These are phyloP conservation scores for Drosophila mettleri DNA, from an alignment of 2,888 invertebrate genomes.

Conservation along the genomic window DNA sequence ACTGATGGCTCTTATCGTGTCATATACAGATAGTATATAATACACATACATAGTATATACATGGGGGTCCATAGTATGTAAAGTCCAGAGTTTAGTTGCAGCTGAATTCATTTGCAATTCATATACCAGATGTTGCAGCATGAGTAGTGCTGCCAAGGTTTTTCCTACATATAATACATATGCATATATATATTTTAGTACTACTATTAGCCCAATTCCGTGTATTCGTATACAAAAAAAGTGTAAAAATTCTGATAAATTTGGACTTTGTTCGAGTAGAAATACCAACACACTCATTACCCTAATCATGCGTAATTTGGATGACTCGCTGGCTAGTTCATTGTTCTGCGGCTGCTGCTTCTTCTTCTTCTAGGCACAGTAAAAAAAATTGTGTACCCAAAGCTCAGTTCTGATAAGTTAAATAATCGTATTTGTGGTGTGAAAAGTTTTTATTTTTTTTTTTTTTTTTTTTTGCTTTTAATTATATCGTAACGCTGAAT, in stretches of 20 bases:
- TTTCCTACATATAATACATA: background rate
- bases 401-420: slow-evolving; percentile 35
- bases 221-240: slow-evolving; percentile 18
- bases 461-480: background rate
- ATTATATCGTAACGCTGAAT: slow-evolving; percentile 31
- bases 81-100: slow-evolving; percentile 39
- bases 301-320: slow-evolving; percentile 35
- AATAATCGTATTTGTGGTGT: slow-evolving; percentile 35
- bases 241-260: slow-evolving; percentile 26
- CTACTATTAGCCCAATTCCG: slow-evolving; percentile 1
- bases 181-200: background rate
- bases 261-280: slow-evolving; percentile 36
- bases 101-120: slow-evolving; percentile 20
- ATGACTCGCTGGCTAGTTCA: slow-evolving; percentile 31
- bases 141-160: background rate
- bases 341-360: slow-evolving; percentile 5
- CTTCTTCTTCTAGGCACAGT: slow-evolving; percentile 4
- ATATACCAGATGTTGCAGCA: slow-evolving; percentile 10
- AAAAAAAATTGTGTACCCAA: slow-evolving; percentile 16
- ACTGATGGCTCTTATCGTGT: slow-evolving; percentile 40
- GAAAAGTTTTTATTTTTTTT: slow-evolving; percentile 6
- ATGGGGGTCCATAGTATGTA: slow-evolving; percentile 14
- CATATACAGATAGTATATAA: slow-evolving; percentile 4
- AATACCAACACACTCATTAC: slow-evolving; percentile 10
- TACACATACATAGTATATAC: slow-evolving; percentile 1